These are phyloP conservation scores for Drosophila guanche DNA, from an alignment of 1,140 invertebrate species.

Conservation along the genomic window DNA sequence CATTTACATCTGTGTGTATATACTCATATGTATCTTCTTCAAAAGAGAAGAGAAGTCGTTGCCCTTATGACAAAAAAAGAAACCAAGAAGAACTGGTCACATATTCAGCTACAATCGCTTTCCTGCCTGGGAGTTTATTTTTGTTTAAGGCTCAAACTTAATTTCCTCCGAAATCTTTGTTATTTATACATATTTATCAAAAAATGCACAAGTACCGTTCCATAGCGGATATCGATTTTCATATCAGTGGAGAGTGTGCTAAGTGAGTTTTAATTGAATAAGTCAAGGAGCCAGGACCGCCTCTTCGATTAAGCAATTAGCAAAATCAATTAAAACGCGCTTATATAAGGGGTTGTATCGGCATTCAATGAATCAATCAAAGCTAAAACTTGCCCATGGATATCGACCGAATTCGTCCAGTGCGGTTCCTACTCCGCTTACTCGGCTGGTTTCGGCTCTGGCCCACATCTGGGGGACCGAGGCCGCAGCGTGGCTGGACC, in stretches of 20 bases:
- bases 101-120: constrained; percentile 28
- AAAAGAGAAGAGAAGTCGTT: constrained; percentile 57
- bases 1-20: constrained; percentile 4
- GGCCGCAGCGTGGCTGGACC: background rate
- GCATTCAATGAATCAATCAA: constrained; percentile 3
- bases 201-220: background rate
- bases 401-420: constrained; percentile 31
- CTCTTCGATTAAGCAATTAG: constrained; percentile 51
- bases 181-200: constrained; percentile 34
- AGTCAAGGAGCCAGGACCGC: constrained; percentile 10
- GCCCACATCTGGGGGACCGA: constrained; percentile 1
- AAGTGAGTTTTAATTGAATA: constrained; percentile 67
- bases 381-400: constrained; percentile 19
- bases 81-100: constrained; percentile 38
- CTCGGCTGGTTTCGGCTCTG: constrained; percentile 24
- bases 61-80: constrained; percentile 55
- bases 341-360: constrained; percentile 25
- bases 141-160: constrained; percentile 55
- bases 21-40: constrained; percentile 15
- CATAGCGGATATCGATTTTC: constrained; percentile 30
- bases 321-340: constrained; percentile 10
- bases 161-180: constrained; percentile 11
- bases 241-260: constrained; percentile 19
- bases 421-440: constrained; percentile 19
- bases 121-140: constrained; percentile 52